Conservation (phyloP, 53 echinoderm and acorn worm species). For the Arbacia lixula region DNA sequence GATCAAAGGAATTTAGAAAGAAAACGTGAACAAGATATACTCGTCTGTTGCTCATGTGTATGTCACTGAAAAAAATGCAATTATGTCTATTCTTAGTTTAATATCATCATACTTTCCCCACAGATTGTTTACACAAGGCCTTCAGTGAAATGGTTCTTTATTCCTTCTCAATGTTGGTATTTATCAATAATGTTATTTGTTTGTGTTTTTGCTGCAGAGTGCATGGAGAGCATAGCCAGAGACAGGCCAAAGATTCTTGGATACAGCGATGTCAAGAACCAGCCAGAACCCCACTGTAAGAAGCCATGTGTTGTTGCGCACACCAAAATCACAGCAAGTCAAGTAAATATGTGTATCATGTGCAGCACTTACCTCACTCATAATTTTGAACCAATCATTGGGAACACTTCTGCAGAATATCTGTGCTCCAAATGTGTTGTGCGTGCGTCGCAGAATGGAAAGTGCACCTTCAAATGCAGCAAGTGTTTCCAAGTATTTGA, state of each 20-base stretch:
- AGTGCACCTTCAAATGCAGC: conserved; percentile 31
- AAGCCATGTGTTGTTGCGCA: not conserved
- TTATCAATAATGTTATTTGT: no score
- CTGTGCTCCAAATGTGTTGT: conserved; percentile 1
- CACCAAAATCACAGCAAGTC: not conserved
- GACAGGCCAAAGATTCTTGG: not conserved
- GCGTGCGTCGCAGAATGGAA: not conserved
- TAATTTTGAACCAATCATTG: conserved; percentile 1
- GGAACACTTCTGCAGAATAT: not conserved
- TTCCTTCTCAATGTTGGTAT: no score
- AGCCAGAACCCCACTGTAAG: not conserved
- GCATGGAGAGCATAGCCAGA: no score
- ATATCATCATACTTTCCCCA: no score
- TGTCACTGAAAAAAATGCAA: no score
- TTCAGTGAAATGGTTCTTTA: no score
- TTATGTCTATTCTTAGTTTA: no score
- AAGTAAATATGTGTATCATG: not conserved
- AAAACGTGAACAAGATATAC: no score
- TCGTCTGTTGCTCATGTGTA: no score
- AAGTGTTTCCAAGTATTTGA: conserved; percentile 29
- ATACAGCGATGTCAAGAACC: not conserved
- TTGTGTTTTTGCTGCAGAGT: no score
- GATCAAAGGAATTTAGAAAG: no score
- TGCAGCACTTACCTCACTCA: not conserved
- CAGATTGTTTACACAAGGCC: no score